These are phyloP conservation scores for Cerastis leucographa DNA, from an alignment of 2,888 invertebrate species.

Conservation along the genomic window DNA sequence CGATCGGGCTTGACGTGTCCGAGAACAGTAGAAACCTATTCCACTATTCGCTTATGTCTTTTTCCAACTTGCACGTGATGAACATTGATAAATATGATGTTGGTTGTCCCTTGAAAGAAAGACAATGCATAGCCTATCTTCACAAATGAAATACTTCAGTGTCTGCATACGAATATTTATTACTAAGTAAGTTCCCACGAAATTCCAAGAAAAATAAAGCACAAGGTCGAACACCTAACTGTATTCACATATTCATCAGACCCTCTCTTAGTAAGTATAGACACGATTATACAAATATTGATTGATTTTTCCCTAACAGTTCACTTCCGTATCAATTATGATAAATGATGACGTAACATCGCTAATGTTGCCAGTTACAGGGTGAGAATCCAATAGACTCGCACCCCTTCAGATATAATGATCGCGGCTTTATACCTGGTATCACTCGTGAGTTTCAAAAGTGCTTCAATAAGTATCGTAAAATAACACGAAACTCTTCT, in stretches of 20 bases:
- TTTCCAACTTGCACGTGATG: conserved; percentile 23
- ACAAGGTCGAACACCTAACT: neutral
- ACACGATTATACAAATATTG: conserved; percentile 43
- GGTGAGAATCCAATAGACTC: conserved; percentile 63
- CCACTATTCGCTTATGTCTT: conserved; percentile 29
- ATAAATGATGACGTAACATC: conserved; percentile 66
- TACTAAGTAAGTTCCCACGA: neutral
- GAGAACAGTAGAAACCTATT: conserved; percentile 46
- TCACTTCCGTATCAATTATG: conserved; percentile 62
- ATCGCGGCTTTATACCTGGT: conserved; percentile 44
- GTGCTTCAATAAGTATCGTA: conserved; percentile 52
- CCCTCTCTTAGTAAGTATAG: conserved; percentile 13
- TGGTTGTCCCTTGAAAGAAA: conserved; percentile 24
- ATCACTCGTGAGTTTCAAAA: conserved; percentile 39
- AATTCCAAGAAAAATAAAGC: conserved; percentile 3
- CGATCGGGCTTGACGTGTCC: conserved; percentile 17
- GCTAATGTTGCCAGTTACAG: conserved; percentile 69
- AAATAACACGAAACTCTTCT: conserved; percentile 43
- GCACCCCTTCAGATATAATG: conserved; percentile 51
- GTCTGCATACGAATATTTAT: neutral
- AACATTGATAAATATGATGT: conserved; percentile 1
- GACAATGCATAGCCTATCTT: neutral
- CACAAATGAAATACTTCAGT: neutral
- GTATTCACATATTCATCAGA: conserved; percentile 22
- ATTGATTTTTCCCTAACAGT: conserved; percentile 48